Conservation (phyloP, 1,140 invertebrate species). For the Portunus trituberculatus region DNA sequence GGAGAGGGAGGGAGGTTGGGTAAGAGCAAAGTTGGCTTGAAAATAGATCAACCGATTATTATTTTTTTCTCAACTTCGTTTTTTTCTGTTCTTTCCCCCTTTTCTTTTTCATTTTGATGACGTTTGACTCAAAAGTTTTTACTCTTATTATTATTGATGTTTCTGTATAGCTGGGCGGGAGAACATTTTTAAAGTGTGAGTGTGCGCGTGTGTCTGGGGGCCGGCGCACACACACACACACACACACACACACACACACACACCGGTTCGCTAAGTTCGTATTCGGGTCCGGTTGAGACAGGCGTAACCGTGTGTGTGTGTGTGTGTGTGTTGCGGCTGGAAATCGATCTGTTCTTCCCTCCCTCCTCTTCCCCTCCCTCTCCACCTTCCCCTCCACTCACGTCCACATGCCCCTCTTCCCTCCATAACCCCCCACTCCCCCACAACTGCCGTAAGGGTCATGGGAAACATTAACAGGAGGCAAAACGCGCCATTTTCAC, state of each 20-base stretch:
- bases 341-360: slow-evolving; percentile 60
- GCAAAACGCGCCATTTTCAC: slow-evolving; percentile 64
- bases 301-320: not conserved
- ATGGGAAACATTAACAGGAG: slow-evolving; percentile 69
- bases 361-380: slow-evolving; percentile 40
- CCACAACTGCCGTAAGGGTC: slow-evolving; percentile 54
- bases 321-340: not conserved
- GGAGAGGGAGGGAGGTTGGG: slow-evolving; percentile 1
- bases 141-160: not conserved
- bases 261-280: too few species aligned
- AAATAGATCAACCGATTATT: slow-evolving; percentile 68
- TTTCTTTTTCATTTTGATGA: slow-evolving; percentile 14
- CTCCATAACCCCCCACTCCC: slow-evolving; percentile 44
- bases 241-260: too few species aligned
- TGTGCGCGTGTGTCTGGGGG: not conserved
- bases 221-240: too few species aligned
- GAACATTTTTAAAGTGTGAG: not conserved
- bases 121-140: not conserved
- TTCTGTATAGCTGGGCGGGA: not conserved
- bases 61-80: not conserved
- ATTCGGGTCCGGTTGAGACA: too few species aligned
- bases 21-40: slow-evolving; percentile 67
- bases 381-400: slow-evolving; percentile 48
- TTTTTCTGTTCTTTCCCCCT: not conserved
- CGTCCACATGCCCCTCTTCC: slow-evolving; percentile 25